Evolutionary conservation across 2,113 vertebrate species (phyloP).

Genomic region (Edolisoma coerulescens): DNA sequence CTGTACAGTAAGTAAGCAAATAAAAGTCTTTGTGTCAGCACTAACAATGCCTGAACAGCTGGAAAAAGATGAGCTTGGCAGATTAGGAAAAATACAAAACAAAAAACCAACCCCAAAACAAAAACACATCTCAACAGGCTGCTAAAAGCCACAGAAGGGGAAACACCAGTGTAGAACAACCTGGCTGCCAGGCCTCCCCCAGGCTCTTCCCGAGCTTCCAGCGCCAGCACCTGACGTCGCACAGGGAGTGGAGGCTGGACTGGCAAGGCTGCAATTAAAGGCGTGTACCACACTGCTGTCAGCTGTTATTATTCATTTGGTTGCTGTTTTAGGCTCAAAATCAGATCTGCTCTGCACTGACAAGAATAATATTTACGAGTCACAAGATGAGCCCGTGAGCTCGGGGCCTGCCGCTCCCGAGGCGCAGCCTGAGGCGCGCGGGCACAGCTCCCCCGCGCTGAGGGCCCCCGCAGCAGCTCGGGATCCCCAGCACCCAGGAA

Average conservation of each 20-base stretch:
- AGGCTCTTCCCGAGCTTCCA: background rate
- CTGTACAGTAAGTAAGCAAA: background rate
- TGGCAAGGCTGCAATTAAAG: background rate
- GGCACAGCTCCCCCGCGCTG: background rate
- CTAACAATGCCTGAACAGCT: background rate
- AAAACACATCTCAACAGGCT: background rate
- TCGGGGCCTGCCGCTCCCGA: background rate
- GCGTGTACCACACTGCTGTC: background rate
- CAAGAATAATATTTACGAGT: slow-evolving; percentile 21
- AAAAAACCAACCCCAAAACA: background rate
- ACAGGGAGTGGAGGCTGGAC: background rate
- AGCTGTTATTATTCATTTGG: slow-evolving; percentile 5
- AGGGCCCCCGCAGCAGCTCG: background rate
- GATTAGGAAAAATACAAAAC: background rate
- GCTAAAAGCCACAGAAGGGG: background rate
- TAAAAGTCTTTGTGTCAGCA: background rate
- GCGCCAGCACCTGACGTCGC: background rate
- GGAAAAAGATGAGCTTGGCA: background rate
- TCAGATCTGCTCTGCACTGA: background rate
- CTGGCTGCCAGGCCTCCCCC: background rate
- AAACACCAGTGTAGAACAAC: background rate
- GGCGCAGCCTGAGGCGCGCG: background rate
- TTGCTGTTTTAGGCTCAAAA: slow-evolving; percentile 7
- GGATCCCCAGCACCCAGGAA: background rate
- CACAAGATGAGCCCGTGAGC: background rate